Evolutionary conservation across 2,113 vertebrate species (phyloP).

Genomic region (Crypturellus undulatus): DNA sequence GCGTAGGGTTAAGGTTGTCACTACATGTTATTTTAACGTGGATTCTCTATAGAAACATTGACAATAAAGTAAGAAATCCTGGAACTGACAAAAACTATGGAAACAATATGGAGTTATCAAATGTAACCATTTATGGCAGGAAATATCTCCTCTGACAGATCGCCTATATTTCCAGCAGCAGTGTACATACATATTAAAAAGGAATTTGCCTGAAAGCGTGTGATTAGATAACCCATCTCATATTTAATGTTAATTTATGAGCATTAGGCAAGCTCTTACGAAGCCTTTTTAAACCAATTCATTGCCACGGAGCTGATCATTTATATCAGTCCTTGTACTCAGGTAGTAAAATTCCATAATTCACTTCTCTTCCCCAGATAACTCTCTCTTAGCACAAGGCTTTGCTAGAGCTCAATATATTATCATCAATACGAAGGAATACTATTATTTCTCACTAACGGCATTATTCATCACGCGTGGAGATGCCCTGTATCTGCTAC

Average conservation of each 20-base stretch:
- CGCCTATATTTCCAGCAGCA: conserved; percentile 36
- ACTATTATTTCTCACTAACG: conserved; percentile 59
- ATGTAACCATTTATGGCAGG: neutral
- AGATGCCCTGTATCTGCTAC: conserved; percentile 9
- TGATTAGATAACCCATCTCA: conserved; percentile 60
- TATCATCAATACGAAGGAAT: conserved; percentile 61
- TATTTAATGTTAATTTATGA: conserved; percentile 76
- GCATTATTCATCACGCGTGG: conserved; percentile 54
- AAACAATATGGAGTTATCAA: conserved; percentile 10
- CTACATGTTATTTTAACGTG: neutral
- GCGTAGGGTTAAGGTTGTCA: neutral
- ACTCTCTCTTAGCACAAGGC: conserved; percentile 44
- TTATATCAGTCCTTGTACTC: conserved; percentile 60
- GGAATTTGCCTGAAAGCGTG: conserved; percentile 58
- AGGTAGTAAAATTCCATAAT: conserved; percentile 73
- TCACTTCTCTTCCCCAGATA: conserved; percentile 54
- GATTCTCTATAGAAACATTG: neutral
- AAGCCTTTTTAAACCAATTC: conserved; percentile 67
- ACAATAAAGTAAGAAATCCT: neutral
- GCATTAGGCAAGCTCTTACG: conserved; percentile 69
- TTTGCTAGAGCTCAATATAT: conserved; percentile 39
- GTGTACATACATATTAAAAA: conserved; percentile 66
- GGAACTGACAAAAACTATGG: neutral
- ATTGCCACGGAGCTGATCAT: conserved; percentile 55
- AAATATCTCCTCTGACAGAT: conserved; percentile 37